Percentiles rank a stretch among this genome's conserved stretches.
phyloP scores from a whole-genome alignment of 2,888 invertebrate species.

The Meteorus colon region DNA sequence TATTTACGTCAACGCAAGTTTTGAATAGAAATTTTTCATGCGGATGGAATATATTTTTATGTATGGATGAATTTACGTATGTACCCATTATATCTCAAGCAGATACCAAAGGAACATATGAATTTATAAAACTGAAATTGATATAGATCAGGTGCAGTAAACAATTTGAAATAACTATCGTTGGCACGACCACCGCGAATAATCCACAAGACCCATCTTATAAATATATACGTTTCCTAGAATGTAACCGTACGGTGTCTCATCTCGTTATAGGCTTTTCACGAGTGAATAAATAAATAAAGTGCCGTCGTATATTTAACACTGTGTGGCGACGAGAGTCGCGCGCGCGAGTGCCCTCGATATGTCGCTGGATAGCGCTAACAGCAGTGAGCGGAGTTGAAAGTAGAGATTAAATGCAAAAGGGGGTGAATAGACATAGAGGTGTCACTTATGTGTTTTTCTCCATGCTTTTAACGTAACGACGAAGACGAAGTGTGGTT shows the following conservation, averaged over 20 bases:
- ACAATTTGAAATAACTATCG: background rate
- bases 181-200: slow-evolving; percentile 1
- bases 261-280: background rate
- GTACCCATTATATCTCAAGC: too few relatives aligned
- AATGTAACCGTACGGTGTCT: background rate
- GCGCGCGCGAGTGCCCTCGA: slow-evolving; percentile 1
- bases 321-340: background rate
- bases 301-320: background rate
- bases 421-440: slow-evolving; percentile 1
- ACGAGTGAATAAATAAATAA: slow-evolving; percentile 4
- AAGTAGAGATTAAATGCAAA: background rate
- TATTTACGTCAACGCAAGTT: too few relatives aligned
- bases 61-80: too few relatives aligned
- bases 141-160: background rate
- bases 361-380: background rate
- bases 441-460: slow-evolving; percentile 4
- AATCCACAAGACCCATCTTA: background rate
- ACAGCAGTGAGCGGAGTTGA: background rate
- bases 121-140: background rate
- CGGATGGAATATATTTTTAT: too few relatives aligned
- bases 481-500: background rate
- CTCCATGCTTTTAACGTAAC: slow-evolving; percentile 3
- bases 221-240: background rate
- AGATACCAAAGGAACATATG: too few relatives aligned
- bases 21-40: too few relatives aligned